A percentile compares a stretch with the other conserved stretches of the same genome.
Evolutionary conservation across 1,140 invertebrate species (phyloP).

Genomic region (Carcinoscorpius rotundicauda): DNA sequence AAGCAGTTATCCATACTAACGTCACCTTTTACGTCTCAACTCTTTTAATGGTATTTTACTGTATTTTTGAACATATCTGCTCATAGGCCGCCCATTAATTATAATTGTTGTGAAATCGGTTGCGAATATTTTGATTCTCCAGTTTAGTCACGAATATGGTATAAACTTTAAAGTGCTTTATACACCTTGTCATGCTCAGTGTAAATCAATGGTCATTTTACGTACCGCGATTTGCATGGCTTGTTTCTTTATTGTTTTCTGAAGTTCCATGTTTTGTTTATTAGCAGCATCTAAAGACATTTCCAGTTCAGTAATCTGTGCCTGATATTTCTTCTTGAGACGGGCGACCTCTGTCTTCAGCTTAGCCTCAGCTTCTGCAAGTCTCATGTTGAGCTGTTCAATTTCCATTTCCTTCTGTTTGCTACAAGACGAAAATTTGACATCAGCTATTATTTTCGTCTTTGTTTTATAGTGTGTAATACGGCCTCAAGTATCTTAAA

Average conservation of each 20-base stretch:
- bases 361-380: conserved; percentile 88
- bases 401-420: conserved; percentile 97
- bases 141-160: no score
- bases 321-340: conserved; percentile 97
- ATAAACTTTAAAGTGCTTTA: no score
- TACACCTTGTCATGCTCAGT: no score
- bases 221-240: conserved; percentile 59
- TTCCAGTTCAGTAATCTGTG: conserved; percentile 92
- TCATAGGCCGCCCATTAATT: no score
- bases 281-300: conserved; percentile 89
- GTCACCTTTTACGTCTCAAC: no score
- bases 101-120: background rate
- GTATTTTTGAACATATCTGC: no score
- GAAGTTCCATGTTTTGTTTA: conserved; percentile 91
- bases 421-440: conserved; percentile 36
- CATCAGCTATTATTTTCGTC: no score
- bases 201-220: background rate
- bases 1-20: no score
- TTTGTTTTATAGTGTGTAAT: no score
- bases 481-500: no score
- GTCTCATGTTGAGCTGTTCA: conserved; percentile 83
- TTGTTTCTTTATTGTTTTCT: conserved; percentile 96
- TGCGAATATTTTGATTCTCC: background rate
- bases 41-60: no score
- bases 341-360: conserved; percentile 88